Evolutionary conservation across 2,113 vertebrate species (phyloP), one percentile per base, ranked within the genome.

Genomic region (Murina feae): DNA sequence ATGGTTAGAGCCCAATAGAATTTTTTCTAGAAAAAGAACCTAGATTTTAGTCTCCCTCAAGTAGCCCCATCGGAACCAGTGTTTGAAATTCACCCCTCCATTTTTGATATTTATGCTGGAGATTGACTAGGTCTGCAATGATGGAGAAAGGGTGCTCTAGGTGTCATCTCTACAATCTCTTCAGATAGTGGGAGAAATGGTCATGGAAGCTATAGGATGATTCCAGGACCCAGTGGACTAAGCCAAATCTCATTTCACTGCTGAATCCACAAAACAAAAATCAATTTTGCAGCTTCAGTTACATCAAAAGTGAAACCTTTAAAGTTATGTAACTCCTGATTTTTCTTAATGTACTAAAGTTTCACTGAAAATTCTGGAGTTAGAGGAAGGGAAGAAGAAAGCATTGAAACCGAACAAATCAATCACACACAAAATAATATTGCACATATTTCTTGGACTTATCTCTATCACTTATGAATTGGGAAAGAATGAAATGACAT

Each of bases 21-120:
- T 91, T 49, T 91, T 68, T 93, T 94, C 60, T 82, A 75, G 63
- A 84, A 90, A 60, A 90, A n/a, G 66, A 95, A 51, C 32, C 86
- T 51, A 90, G 42, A 72, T 86, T 72, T 49, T 86, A 86, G 30
- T 71, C 23, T 92, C 25, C 66, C 63, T 89, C 66, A 63, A 90
- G 60, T 72, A 28, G 13, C 25, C 18, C 51, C 18, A 49, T 85
- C 18, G 68, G 76, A 93, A 88, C 23, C 16, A 69, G 14, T 23
- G 86, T 89, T 44, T 96, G 69, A 69, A 80, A 94, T 81, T 93
- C n/a, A 37, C 23, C 23, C 71, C 39, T 89, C 23, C 18, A 37
- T 39, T 90, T 94, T 72, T 92, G n/a, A 47, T 89, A 13, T 84
- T 90, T 80, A 58, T 7, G 16, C 6, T 82, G 68, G 60, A 74